phyloP scores from a whole-genome alignment of 1,140 invertebrate species.

The Drosophila biarmipes region DNA sequence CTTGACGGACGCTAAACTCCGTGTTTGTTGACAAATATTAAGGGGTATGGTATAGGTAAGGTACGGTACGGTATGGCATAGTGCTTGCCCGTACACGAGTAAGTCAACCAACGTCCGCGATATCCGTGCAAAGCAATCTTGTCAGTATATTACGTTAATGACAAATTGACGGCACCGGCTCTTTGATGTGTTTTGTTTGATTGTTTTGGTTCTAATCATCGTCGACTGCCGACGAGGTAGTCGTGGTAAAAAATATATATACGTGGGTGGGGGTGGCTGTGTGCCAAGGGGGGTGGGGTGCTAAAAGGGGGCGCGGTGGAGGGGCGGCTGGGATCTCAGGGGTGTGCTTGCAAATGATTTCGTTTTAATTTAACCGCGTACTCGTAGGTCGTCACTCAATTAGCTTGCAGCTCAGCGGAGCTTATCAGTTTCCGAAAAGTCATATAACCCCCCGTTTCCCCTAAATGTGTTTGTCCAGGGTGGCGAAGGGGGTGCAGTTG shows the following conservation, averaged over 20 bases:
- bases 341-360: slow-evolving; percentile 76
- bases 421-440: slow-evolving; percentile 77
- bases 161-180: slow-evolving; percentile 74
- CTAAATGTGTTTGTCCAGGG: slow-evolving; percentile 18
- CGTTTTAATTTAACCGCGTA: slow-evolving; percentile 78
- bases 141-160: slow-evolving; percentile 83
- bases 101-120: slow-evolving; percentile 35
- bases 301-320: neutral
- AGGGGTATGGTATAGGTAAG: slow-evolving; percentile 21
- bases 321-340: slow-evolving; percentile 22
- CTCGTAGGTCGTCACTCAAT: slow-evolving; percentile 62
- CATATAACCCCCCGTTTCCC: slow-evolving; percentile 58
- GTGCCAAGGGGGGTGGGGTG: slow-evolving; percentile 9
- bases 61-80: slow-evolving; percentile 4
- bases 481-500: slow-evolving; percentile 4
- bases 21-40: slow-evolving; percentile 77
- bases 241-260: slow-evolving; percentile 30
- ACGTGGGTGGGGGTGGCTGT: neutral
- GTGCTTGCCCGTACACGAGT: slow-evolving; percentile 13
- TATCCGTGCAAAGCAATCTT: slow-evolving; percentile 83
- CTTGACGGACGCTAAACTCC: slow-evolving; percentile 71
- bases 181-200: slow-evolving; percentile 81
- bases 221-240: slow-evolving; percentile 76
- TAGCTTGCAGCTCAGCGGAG: slow-evolving; percentile 50
- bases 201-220: slow-evolving; percentile 82